Conservation (phyloP, 1,140 invertebrate genomes). For the Solenopsis invicta region DNA sequence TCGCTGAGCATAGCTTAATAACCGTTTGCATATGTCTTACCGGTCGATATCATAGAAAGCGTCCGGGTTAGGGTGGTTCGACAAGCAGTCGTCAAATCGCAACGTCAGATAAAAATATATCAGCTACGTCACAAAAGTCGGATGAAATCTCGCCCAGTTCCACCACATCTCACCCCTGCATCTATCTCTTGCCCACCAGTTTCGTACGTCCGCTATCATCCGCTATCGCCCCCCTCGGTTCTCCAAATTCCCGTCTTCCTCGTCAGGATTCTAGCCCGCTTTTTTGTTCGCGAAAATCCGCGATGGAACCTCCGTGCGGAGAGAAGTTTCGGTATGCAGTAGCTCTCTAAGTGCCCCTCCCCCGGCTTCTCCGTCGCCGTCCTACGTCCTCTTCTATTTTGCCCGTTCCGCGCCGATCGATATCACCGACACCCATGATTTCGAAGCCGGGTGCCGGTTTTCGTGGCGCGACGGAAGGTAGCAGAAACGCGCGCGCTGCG, state of each 20-base stretch:
- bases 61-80: background rate
- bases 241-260: slow-evolving; percentile 20
- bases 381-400: slow-evolving; percentile 51
- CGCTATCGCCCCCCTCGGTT: background rate
- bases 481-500: background rate
- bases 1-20: slow-evolving; percentile 7
- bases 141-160: slow-evolving; percentile 43
- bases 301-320: slow-evolving; percentile 24
- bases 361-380: background rate
- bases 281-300: slow-evolving; percentile 53
- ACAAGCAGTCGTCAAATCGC: slow-evolving; percentile 30
- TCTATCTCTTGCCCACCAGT: background rate
- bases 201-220: slow-evolving; percentile 5
- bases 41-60: slow-evolving; percentile 31
- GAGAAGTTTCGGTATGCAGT: slow-evolving; percentile 56
- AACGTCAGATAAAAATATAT: slow-evolving; percentile 60
- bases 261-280: slow-evolving; percentile 5
- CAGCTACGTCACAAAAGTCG: slow-evolving; percentile 48
- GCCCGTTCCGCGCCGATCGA: slow-evolving; percentile 46
- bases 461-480: slow-evolving; percentile 28
- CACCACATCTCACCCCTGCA: slow-evolving; percentile 16
- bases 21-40: slow-evolving; percentile 41
- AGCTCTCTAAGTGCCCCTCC: slow-evolving; percentile 45
- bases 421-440: slow-evolving; percentile 57
- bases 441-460: slow-evolving; percentile 41